Conservation (phyloP, 1,140 invertebrate genomes). For the Meloidogyne chitwoodi region DNA sequence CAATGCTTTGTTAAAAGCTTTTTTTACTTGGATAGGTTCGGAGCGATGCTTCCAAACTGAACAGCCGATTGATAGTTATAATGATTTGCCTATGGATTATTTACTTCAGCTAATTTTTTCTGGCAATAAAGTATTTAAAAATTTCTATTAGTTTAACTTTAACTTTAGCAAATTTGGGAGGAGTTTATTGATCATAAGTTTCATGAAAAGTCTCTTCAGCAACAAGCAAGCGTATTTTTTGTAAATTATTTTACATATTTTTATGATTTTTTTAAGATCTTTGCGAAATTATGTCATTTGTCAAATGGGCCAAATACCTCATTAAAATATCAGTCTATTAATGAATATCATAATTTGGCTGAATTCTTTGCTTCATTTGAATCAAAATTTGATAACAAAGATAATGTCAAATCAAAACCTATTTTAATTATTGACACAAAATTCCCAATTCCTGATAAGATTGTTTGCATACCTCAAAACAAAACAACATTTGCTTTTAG, state of each 20-base stretch:
- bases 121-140: slow-evolving; percentile 21
- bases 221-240: not conserved
- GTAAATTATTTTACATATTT: not conserved
- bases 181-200: slow-evolving; percentile 33
- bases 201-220: not conserved
- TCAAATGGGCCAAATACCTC: not conserved
- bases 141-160: not conserved
- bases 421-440: not conserved
- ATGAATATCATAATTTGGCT: not conserved
- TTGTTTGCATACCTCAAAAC: slow-evolving; percentile 2
- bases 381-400: not conserved
- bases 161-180: slow-evolving; percentile 37
- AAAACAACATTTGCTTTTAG: not conserved
- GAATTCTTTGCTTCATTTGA: slow-evolving; percentile 1
- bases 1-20: slow-evolving; percentile 25
- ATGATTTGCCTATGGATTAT: slow-evolving; percentile 31
- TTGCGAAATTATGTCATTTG: slow-evolving; percentile 13
- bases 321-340: not conserved
- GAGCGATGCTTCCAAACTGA: slow-evolving; percentile 4
- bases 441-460: slow-evolving; percentile 3
- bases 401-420: not conserved
- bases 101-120: slow-evolving; percentile 35
- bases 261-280: not conserved
- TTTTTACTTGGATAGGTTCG: slow-evolving; percentile 24
- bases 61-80: slow-evolving; percentile 2